phyloP scores from a whole-genome alignment of 2,888 invertebrate genomes.

The Xanthorhoe spadicearia region DNA sequence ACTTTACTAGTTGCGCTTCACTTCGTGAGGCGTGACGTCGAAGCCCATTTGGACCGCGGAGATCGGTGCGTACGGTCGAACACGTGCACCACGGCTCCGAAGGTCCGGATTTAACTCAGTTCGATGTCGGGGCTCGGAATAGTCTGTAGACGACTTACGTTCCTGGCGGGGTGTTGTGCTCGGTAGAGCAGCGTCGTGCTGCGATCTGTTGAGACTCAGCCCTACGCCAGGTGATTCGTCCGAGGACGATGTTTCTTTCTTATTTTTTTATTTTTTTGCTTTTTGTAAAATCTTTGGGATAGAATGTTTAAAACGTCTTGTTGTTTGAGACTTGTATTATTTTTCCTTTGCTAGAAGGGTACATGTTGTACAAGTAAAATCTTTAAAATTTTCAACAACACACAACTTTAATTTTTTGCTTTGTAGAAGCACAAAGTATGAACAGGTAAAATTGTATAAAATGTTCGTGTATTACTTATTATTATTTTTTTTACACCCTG shows the following conservation, averaged over 20 bases:
- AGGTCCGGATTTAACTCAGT: slow-evolving; percentile 55
- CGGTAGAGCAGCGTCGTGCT: slow-evolving; percentile 58
- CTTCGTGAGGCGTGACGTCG: slow-evolving; percentile 61
- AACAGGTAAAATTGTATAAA: too few species aligned
- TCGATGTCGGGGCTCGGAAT: slow-evolving; percentile 84
- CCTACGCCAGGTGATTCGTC: slow-evolving; percentile 38
- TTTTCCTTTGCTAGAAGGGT: too few species aligned
- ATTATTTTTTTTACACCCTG: too few species aligned
- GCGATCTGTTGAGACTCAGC: slow-evolving; percentile 87
- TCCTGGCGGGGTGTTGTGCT: slow-evolving; percentile 79
- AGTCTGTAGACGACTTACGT: slow-evolving; percentile 86
- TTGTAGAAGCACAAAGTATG: too few species aligned
- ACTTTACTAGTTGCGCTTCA: slow-evolving; percentile 50
- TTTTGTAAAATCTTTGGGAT: too few species aligned
- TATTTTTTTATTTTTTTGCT: too few species aligned
- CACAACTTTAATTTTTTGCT: too few species aligned
- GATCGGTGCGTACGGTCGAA: slow-evolving; percentile 45
- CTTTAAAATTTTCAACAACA: too few species aligned
- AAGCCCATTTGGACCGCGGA: slow-evolving; percentile 63
- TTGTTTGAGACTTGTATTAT: too few species aligned
- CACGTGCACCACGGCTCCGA: slow-evolving; percentile 55
- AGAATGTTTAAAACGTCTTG: too few species aligned
- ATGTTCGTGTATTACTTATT: too few species aligned
- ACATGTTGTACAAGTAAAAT: too few species aligned
- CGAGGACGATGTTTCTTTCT: neutral